Conservation (phyloP, 2,113 vertebrate genomes). For the Notechis scutatus region DNA sequence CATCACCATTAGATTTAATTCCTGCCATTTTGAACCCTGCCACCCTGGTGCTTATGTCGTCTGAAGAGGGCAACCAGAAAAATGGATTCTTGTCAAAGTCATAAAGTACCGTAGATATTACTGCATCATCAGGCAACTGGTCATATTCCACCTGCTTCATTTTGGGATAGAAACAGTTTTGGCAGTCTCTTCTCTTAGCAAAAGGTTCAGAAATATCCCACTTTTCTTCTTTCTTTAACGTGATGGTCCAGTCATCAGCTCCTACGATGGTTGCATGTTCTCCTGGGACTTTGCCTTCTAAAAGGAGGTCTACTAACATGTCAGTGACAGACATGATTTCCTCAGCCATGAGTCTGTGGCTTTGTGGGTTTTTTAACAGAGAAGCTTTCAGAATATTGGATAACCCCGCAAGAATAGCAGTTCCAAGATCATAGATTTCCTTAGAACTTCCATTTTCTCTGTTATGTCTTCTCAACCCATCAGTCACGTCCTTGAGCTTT, state of each 20-base stretch:
- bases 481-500: conserved; percentile 49
- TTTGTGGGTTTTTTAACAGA: conserved; percentile 12
- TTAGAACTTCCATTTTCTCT: conserved; percentile 27
- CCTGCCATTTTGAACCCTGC: conserved; percentile 61
- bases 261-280: conserved; percentile 51
- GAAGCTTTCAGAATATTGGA: conserved; percentile 59
- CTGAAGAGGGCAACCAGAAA: conserved; percentile 58
- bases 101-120: conserved; percentile 56
- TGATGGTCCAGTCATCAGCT: conserved; percentile 58
- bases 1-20: neutral
- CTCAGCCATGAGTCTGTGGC: neutral
- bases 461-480: conserved; percentile 24
- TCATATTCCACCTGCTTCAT: neutral
- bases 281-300: conserved; percentile 62
- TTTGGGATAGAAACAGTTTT: conserved; percentile 50
- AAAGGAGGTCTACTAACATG: conserved; percentile 48
- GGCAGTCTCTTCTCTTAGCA: conserved; percentile 4
- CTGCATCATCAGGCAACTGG: rapidly evolving
- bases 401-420: conserved; percentile 59
- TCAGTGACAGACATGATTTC: conserved; percentile 48
- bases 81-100: conserved; percentile 67
- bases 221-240: conserved; percentile 58
- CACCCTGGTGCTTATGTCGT: conserved; percentile 47
- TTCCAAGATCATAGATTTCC: conserved; percentile 57
- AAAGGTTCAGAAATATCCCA: neutral